Conservation (phyloP, 2,113 vertebrate genomes). For the Dromaius novaehollandiae region DNA sequence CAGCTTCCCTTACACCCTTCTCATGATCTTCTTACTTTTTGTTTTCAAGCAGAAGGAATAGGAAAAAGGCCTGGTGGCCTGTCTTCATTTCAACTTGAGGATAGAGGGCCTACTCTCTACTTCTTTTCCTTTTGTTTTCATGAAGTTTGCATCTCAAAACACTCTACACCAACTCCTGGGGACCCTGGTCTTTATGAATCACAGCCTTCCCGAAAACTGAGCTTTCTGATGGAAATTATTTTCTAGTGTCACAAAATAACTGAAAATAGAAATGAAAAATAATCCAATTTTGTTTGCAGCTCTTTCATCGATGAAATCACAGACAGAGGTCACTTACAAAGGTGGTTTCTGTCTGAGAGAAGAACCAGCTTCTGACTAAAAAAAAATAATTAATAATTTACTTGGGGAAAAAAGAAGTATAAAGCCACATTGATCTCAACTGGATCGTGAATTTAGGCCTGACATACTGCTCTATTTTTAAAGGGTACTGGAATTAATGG, state of each 20-base stretch:
- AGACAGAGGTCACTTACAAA: background rate
- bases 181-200: background rate
- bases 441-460: background rate
- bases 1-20: background rate
- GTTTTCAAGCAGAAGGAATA: background rate
- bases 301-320: background rate
- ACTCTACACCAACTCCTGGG: too few species aligned
- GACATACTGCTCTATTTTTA: background rate
- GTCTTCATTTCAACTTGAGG: background rate
- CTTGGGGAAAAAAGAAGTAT: background rate
- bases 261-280: background rate
- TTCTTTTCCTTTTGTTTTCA: background rate
- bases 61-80: background rate
- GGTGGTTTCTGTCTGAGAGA: background rate
- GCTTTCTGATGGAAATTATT: background rate
- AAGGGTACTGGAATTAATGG: background rate
- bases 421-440: background rate
- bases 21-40: background rate
- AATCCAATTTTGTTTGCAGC: background rate
- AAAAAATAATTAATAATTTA: background rate
- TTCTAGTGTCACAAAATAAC: background rate
- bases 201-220: background rate
- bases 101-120: fast-evolving
- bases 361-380: background rate
- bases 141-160: background rate